phyloP scores from a whole-genome alignment of 1,140 invertebrate species.

The Dolichoris vasculosae region DNA sequence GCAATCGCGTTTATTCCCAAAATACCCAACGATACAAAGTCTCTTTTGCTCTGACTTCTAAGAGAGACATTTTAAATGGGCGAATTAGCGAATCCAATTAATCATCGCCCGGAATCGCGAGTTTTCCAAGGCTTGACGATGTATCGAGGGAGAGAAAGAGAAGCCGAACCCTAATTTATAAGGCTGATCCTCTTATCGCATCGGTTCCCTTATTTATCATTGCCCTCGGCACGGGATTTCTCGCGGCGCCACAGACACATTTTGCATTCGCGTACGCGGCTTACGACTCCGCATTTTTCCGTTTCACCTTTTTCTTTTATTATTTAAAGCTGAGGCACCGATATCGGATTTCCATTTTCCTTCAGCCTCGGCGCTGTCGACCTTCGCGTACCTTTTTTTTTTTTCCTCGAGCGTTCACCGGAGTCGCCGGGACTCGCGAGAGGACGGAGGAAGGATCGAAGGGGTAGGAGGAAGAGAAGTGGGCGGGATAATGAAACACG shows the following conservation, averaged over 20 bases:
- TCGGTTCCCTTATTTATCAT: constrained; percentile 49
- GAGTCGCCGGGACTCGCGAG: no score
- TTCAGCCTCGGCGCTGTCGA: constrained; percentile 53
- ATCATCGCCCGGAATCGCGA: constrained; percentile 39
- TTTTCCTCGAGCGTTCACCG: constrained; percentile 51
- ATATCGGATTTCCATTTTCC: constrained; percentile 68
- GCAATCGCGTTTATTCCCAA: neutral
- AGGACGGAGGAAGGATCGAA: neutral
- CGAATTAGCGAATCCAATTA: constrained; percentile 50
- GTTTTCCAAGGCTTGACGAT: constrained; percentile 25
- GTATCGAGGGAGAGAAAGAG: neutral
- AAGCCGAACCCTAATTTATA: constrained; percentile 51
- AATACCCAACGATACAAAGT: constrained; percentile 18
- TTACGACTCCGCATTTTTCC: constrained; percentile 6
- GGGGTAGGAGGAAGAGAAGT: constrained; percentile 49
- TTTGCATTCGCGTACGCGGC: constrained; percentile 22
- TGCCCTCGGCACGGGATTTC: constrained; percentile 46
- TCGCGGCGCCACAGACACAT: neutral
- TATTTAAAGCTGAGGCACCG: constrained; percentile 61
- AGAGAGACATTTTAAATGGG: constrained; percentile 44
- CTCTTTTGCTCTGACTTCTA: neutral
- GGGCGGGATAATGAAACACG: constrained; percentile 56
- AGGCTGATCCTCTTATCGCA: constrained; percentile 52
- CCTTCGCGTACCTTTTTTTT: constrained; percentile 55
- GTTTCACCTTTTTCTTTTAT: neutral